These are phyloP conservation scores for Camarhynchus parvulus DNA, from an alignment of 2,113 vertebrate species.

Conservation along the genomic window DNA sequence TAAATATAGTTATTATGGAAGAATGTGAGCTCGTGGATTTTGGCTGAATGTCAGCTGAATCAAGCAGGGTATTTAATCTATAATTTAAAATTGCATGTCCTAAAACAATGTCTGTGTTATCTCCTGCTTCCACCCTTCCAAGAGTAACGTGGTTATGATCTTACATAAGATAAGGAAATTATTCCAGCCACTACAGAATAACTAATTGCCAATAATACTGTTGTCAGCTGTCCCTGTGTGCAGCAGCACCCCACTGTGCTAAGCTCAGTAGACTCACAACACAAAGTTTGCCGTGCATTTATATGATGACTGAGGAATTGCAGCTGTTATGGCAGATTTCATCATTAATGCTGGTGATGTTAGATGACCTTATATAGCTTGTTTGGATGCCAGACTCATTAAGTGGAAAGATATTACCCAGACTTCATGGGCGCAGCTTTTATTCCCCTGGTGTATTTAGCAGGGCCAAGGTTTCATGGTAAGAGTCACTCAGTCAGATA, in stretches of 20 bases:
- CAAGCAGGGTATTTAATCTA: constrained; percentile 55
- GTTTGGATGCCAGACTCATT: not conserved
- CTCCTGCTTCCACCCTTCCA: constrained; percentile 25
- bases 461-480: not conserved
- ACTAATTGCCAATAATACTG: constrained; percentile 38
- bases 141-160: constrained; percentile 18
- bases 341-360: not conserved
- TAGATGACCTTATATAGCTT: not conserved
- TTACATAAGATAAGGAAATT: constrained; percentile 45
- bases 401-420: not conserved
- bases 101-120: constrained; percentile 60
- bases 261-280: not conserved
- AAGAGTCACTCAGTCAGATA: not conserved
- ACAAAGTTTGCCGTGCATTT: not conserved
- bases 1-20: constrained; percentile 76
- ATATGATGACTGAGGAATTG: not conserved
- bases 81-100: constrained; percentile 60
- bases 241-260: not conserved
- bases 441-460: not conserved
- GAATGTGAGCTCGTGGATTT: constrained; percentile 63
- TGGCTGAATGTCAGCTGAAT: constrained; percentile 75
- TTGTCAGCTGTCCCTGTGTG: not conserved
- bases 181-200: constrained; percentile 23
- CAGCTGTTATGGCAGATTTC: not conserved
- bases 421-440: constrained; percentile 6